Evolutionary conservation across 2,797 vertebrate species (phyloP).

Genomic region (Benthosema pterotum): DNA sequence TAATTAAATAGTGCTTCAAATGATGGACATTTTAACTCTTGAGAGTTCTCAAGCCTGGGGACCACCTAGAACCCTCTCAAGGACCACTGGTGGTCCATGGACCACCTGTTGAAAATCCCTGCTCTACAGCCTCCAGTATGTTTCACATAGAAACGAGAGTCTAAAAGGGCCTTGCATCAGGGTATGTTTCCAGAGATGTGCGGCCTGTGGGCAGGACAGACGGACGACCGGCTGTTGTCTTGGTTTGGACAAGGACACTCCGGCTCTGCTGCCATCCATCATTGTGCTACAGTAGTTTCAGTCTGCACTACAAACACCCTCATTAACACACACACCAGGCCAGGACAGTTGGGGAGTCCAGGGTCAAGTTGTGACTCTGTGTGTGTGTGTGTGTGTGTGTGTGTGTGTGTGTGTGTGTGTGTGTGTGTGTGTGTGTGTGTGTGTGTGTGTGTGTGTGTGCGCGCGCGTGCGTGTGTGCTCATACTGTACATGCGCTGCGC

Average conservation of each 20-base stretch:
- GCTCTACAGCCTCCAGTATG: too few relatives aligned
- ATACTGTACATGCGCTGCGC: too few relatives aligned
- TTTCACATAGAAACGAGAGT: too few relatives aligned
- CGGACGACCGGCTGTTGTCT: neutral
- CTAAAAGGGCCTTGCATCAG: too few relatives aligned
- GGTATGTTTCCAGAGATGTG: too few relatives aligned
- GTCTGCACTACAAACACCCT: neutral
- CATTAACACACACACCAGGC: neutral
- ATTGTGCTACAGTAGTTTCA: neutral
- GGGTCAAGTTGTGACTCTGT: too few relatives aligned
- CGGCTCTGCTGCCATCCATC: neutral
- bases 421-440: conserved; percentile 11
- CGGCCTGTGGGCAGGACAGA: neutral
- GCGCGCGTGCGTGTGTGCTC: neutral
- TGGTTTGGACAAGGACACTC: neutral
- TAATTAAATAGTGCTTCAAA: too few relatives aligned
- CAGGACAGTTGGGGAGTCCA: neutral
- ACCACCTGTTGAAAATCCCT: too few relatives aligned
- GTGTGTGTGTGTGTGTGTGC: neutral
- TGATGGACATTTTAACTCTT: too few relatives aligned
- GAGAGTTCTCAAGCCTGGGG: too few relatives aligned
- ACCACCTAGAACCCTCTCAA: too few relatives aligned
- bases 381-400: neutral
- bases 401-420: conserved; percentile 8
- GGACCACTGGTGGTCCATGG: too few relatives aligned